A percentile compares a stretch with the other conserved stretches of the same genome.
These are phyloP conservation scores for Tetragonula clypearis DNA, from an alignment of 1,140 invertebrate species.

Conservation along the genomic window DNA sequence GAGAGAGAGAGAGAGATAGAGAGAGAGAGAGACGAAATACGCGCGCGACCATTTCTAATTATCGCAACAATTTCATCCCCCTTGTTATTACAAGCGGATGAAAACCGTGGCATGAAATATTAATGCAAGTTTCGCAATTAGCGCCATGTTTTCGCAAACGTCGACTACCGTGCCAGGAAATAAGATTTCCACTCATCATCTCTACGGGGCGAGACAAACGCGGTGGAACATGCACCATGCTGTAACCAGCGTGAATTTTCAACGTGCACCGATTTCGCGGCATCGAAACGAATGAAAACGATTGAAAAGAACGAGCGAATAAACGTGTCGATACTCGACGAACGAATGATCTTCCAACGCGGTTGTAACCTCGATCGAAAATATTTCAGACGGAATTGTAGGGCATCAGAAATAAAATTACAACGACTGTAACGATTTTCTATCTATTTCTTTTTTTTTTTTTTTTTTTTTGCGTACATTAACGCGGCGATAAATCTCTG, in stretches of 20 bases:
- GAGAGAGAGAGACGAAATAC: too few relatives aligned
- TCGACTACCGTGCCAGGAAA: not conserved
- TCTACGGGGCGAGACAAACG: too few relatives aligned
- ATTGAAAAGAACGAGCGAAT: not conserved
- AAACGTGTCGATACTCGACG: not conserved
- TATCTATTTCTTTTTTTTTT: too few relatives aligned
- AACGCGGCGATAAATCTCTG: not conserved
- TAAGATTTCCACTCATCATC: slow-evolving; percentile 2
- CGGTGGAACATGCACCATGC: not conserved
- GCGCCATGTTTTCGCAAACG: not conserved
- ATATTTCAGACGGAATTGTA: not conserved
- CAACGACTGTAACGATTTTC: not conserved
- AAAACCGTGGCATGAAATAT: not conserved
- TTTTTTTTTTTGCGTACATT: not conserved
- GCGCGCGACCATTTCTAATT: not conserved
- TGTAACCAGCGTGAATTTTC: not conserved
- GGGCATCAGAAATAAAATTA: not conserved
- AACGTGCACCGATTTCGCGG: not conserved
- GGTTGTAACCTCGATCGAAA: not conserved
- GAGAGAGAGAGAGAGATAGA: not conserved
- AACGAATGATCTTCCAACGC: not conserved
- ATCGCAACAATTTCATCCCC: not conserved
- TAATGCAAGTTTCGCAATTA: not conserved
- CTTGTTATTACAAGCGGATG: not conserved
- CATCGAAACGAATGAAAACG: not conserved